Base-by-base conservation (phyloP, 2,797 vertebrate genomes). In the Rhynchotus rufescens region DNA sequence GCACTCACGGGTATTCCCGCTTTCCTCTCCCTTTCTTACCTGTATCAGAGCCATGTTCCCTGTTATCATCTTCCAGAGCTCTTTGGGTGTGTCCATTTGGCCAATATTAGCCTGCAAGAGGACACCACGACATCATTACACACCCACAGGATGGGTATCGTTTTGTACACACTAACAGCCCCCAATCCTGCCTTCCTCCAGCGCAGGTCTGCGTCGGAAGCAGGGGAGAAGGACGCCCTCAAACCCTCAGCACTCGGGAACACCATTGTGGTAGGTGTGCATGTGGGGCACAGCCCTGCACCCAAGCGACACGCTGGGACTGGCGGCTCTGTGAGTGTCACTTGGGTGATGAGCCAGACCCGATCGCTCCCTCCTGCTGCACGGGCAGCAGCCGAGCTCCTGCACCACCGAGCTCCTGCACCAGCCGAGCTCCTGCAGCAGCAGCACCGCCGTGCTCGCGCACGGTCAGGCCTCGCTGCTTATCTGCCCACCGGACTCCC, bases 21-120 rank as follows among this genome's bases (percentile, higher is more conserved):
- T 19, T 42, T 8, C 68, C 79, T 16, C 17, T 67, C 14, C 59
- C 59, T 28, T 66, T 6, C 67, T 80, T 95, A 99, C 99, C 99
- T 99, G 99, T 94, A 99, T 99, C 93, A 99, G 98, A 56, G 99
- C 99, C 96, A 99, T 98, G 97, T 99, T 99, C 84, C 99, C 99
- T 6, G 98, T 98, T 85, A 99, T 98, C 99, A 99, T 99, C 96
- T 97, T 98, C 99, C 99, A 99, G 98, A 99, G 99, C 96, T 99
- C 99, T 97, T 98, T 99, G 93, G 98, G 95, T 23, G 98, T 98
- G 92, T 99, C 99, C 99, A 99, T 99, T 80, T 99, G 99, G 92
- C 99, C 99, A 85, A 99, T 99, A 81, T 99, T 99, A 94, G 99
- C 99, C 99, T 99, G 97, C 2, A 71, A 87, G 20, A 80, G 54